phyloP scores from a whole-genome alignment of 1,140 invertebrate genomes.

The Drosophila sproati region DNA sequence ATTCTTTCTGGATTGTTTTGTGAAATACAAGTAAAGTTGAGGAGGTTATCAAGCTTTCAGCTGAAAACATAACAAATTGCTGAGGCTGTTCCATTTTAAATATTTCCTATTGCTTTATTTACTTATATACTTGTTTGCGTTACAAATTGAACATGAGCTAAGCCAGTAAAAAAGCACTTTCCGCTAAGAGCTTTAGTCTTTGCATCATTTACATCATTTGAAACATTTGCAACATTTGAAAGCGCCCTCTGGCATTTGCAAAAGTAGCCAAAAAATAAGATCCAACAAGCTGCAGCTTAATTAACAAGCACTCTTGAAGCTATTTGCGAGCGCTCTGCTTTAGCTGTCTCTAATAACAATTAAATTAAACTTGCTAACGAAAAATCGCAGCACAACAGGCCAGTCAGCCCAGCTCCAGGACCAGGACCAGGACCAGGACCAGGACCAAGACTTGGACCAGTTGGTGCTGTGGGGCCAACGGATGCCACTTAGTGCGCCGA shows the following conservation, averaged over 20 bases:
- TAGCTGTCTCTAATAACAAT: conserved; percentile 69
- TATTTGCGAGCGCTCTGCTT: conserved; percentile 48
- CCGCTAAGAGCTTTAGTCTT: too few species aligned
- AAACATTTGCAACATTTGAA: neutral
- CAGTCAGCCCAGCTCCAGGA: conserved; percentile 8
- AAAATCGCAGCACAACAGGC: conserved; percentile 56
- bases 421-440: neutral
- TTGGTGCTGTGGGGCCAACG: conserved; percentile 21
- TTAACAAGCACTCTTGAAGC: conserved; percentile 65
- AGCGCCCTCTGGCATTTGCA: neutral
- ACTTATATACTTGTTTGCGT: too few species aligned
- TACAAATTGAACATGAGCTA: too few species aligned
- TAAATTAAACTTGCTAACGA: conserved; percentile 64
- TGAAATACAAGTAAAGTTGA: too few species aligned
- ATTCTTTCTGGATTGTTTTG: too few species aligned
- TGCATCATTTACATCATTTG: neutral
- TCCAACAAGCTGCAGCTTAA: conserved; percentile 64
- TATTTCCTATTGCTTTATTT: too few species aligned
- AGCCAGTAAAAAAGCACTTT: neutral
- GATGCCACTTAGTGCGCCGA: conserved; percentile 35
- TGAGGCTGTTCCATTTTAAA: too few species aligned
- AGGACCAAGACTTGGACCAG: neutral
- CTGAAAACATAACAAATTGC: too few species aligned
- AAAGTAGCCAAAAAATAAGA: neutral
- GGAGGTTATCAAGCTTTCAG: too few species aligned